Evolutionary conservation across 1,140 invertebrate species (phyloP).

Genomic region (Samia ricini): DNA sequence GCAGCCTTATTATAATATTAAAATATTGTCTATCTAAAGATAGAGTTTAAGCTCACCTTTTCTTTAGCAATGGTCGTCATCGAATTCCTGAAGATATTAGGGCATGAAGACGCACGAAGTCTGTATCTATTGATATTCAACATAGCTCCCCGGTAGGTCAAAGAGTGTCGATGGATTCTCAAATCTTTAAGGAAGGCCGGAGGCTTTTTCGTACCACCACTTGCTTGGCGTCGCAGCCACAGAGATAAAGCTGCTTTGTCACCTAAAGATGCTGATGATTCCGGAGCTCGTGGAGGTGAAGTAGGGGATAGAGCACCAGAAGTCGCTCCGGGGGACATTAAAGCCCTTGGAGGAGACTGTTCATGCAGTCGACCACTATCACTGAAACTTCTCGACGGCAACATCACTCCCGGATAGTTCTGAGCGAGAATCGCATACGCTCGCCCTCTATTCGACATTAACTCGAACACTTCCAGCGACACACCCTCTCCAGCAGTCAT

Average conservation of each 20-base stretch:
- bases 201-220: conserved; percentile 74
- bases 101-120: conserved; percentile 89
- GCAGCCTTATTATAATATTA: no score
- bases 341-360: conserved; percentile 56
- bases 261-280: conserved; percentile 34
- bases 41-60: conserved; percentile 64
- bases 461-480: conserved; percentile 85
- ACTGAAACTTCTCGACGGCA: conserved; percentile 84
- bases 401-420: conserved; percentile 85
- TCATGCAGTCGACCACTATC: conserved; percentile 81
- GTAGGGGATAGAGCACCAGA: conserved; percentile 45
- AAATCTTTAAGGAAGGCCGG: conserved; percentile 84
- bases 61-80: conserved; percentile 92
- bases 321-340: conserved; percentile 50
- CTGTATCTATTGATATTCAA: conserved; percentile 90
- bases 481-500: conserved; percentile 87
- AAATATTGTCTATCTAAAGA: no score
- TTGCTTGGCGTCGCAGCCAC: conserved; percentile 77
- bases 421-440: conserved; percentile 85
- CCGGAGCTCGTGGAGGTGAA: conserved; percentile 33
- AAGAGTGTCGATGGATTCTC: conserved; percentile 84
- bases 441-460: conserved; percentile 83
- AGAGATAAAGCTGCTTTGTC: conserved; percentile 77
- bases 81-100: conserved; percentile 92
- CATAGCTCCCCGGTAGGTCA: conserved; percentile 92